These are phyloP conservation scores for Amblyornis subalaris DNA, from an alignment of 2,113 vertebrate species.

Conservation along the genomic window DNA sequence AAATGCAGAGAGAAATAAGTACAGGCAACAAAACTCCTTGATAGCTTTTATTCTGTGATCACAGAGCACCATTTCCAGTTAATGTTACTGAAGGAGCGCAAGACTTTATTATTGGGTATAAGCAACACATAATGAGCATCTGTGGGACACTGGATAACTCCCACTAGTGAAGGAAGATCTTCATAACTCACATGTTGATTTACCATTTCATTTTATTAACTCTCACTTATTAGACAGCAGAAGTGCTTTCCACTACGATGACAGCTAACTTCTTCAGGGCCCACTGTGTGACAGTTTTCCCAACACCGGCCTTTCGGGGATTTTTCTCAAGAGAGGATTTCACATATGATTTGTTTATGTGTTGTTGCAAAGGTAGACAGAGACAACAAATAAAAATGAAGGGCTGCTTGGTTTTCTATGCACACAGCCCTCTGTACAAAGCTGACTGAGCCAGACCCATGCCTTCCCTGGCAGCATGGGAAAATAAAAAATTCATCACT, in stretches of 20 bases:
- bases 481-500: background rate
- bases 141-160: background rate
- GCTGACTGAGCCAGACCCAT: background rate
- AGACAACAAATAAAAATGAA: background rate
- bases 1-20: background rate
- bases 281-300: background rate
- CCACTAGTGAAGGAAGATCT: background rate
- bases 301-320: background rate
- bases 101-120: background rate
- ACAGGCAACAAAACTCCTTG: background rate
- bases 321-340: background rate
- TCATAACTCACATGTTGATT: slow-evolving; percentile 14
- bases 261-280: background rate
- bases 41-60: slow-evolving; percentile 18
- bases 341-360: background rate
- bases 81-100: background rate
- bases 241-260: background rate
- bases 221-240: background rate
- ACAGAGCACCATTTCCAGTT: slow-evolving; percentile 7
- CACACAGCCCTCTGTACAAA: background rate
- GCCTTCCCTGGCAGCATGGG: background rate
- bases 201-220: slow-evolving; percentile 42
- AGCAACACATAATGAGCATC: slow-evolving; percentile 35
- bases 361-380: background rate
- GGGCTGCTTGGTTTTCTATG: background rate